These are phyloP conservation scores for Lissonota sp. DNA, from an alignment of 2,888 invertebrate species.

Conservation along the genomic window DNA sequence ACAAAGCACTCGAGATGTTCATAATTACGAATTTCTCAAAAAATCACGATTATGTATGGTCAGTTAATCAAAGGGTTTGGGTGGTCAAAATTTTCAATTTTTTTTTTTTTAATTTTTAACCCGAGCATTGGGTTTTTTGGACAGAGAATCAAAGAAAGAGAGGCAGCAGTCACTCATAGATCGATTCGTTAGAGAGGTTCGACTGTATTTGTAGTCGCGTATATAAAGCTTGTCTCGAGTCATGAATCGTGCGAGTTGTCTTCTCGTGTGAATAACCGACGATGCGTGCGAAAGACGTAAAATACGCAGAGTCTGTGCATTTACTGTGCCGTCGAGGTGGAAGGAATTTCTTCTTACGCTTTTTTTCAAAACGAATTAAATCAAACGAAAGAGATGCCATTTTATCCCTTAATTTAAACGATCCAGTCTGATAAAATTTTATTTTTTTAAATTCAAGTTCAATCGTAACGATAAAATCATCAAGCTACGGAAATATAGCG, in stretches of 20 bases:
- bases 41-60: too few relatives aligned
- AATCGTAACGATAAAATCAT: slow-evolving; percentile 4
- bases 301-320: slow-evolving; percentile 1
- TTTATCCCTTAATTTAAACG: neutral
- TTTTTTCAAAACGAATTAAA: too few relatives aligned
- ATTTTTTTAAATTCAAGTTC: neutral
- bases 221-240: neutral
- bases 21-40: too few relatives aligned
- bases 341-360: neutral
- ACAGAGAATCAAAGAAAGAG: too few relatives aligned
- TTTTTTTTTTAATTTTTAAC: too few relatives aligned
- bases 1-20: too few relatives aligned
- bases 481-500: slow-evolving; percentile 1
- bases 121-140: too few relatives aligned
- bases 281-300: slow-evolving; percentile 42
- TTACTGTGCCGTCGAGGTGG: neutral
- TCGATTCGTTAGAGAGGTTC: neutral
- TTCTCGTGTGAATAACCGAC: slow-evolving; percentile 32
- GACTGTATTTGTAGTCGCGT: slow-evolving; percentile 7
- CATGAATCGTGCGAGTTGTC: slow-evolving; percentile 9
- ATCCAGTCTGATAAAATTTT: too few relatives aligned
- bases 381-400: too few relatives aligned
- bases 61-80: too few relatives aligned
- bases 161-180: too few relatives aligned
- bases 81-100: too few relatives aligned